A percentile compares a stretch with the other conserved stretches of the same genome.
Evolutionary conservation across 2,113 vertebrate species (phyloP).

Genomic region (Rafetus swinhoei): DNA sequence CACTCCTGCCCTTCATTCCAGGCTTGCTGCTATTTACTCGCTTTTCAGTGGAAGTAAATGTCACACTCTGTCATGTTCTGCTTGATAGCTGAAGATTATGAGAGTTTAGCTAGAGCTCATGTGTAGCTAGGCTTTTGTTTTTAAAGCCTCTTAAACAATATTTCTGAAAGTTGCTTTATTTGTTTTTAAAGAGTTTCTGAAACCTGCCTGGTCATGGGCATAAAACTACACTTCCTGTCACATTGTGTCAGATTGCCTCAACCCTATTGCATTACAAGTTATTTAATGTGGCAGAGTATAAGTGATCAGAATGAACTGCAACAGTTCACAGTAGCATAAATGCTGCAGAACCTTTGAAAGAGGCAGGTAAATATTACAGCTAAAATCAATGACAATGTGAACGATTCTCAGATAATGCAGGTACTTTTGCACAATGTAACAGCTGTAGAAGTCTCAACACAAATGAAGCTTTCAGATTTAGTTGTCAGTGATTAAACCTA

Average conservation of each 20-base stretch:
- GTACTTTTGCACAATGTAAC: not conserved
- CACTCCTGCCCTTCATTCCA: not conserved
- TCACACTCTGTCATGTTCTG: not conserved
- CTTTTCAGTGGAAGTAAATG: conserved; percentile 33
- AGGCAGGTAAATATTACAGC: accelerated
- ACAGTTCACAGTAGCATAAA: not conserved
- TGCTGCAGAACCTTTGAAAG: not conserved
- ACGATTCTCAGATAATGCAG: not conserved
- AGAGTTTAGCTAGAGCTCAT: conserved; percentile 17
- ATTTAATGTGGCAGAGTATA: not conserved
- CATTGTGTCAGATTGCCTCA: not conserved
- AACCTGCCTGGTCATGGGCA: not conserved
- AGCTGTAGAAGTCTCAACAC: not conserved
- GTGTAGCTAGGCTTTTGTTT: not conserved
- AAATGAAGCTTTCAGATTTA: not conserved
- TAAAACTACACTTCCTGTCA: not conserved
- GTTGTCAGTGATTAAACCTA: not conserved
- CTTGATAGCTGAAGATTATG: not conserved
- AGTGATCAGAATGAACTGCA: not conserved
- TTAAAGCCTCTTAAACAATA: not conserved
- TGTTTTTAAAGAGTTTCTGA: not conserved
- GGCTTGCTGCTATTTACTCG: conserved; percentile 8
- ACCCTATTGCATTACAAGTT: not conserved
- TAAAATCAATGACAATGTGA: not conserved
- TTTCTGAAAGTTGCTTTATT: not conserved